A percentile compares a stretch with the other conserved stretches of the same genome.
Evolutionary conservation across 2,888 invertebrate species (phyloP).

Genomic region (Caenorhabditis imperialis): DNA sequence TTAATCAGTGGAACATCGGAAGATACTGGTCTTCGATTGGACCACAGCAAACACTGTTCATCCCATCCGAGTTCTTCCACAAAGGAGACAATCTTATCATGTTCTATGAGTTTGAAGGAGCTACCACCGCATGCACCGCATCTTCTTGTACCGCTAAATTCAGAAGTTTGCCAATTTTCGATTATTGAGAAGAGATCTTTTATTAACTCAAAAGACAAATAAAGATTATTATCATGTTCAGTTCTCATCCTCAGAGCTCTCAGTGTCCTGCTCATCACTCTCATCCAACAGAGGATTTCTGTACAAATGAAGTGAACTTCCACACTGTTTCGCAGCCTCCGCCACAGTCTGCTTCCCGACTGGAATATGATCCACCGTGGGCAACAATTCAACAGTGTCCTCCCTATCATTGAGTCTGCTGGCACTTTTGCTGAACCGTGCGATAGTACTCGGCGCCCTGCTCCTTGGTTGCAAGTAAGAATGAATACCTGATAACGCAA

Average conservation of each 20-base stretch:
- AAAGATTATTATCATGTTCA: neutral
- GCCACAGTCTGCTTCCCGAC: slow-evolving; percentile 78
- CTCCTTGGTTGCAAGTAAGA: slow-evolving; percentile 65
- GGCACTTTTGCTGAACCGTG: slow-evolving; percentile 62
- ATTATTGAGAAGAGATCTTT: slow-evolving; percentile 24
- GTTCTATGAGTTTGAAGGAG: slow-evolving; percentile 56
- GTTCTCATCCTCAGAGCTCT: slow-evolving; percentile 41
- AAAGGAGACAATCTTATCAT: slow-evolving; percentile 46
- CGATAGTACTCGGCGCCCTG: slow-evolving; percentile 51
- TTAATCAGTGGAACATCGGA: slow-evolving; percentile 81
- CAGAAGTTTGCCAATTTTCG: slow-evolving; percentile 31
- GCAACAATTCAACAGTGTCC: slow-evolving; percentile 55
- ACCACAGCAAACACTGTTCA: slow-evolving; percentile 79
- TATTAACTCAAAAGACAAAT: slow-evolving; percentile 5
- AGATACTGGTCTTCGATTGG: slow-evolving; percentile 82
- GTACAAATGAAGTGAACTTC: slow-evolving; percentile 62
- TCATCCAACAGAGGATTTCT: slow-evolving; percentile 71
- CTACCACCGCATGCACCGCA: slow-evolving; percentile 31
- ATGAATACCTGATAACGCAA: slow-evolving; percentile 58
- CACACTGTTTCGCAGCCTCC: slow-evolving; percentile 70
- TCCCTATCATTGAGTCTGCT: slow-evolving; percentile 61
- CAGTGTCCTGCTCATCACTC: slow-evolving; percentile 63
- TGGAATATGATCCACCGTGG: slow-evolving; percentile 61
- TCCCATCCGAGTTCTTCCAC: slow-evolving; percentile 40
- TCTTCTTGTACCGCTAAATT: slow-evolving; percentile 48